Base-by-base conservation (phyloP, 2,888 invertebrate species). In the Tachystola acroxantha region DNA sequence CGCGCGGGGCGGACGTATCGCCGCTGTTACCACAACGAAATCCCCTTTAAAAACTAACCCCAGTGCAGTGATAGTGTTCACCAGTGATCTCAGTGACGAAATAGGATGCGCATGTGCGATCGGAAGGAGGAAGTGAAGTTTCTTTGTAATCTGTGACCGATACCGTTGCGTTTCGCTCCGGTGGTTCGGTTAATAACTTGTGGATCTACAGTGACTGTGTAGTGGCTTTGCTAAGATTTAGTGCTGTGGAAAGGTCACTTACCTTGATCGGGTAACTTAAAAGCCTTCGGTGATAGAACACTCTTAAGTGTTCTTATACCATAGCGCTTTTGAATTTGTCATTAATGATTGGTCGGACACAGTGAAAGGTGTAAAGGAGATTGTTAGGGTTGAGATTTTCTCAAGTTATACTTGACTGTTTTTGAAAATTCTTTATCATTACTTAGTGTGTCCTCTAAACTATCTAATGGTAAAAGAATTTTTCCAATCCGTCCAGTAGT, bases 161-260 rank as follows among this genome's bases (percentile, higher is more conserved):
- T 78, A 81, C 85, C 81, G 85, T 81, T 81, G 80, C 61, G 74
- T 65, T 62, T 59, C 77, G 84, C 78, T 78, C 66, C 74, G 78
- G 68, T 72, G 80, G 64, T 72, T 79, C 72, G 68, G 74, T 67
- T 84, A 80, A 81, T 77, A 80, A 74, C 61, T 16, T 24, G 67
- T 73, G 76, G 73, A 77, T 79, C 70, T 73, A 73, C 75, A 72
- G 78, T 78, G 61, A 54, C 61, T 62, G 69, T 70, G 65, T 71
- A 76, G 78, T 76, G 72, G 68, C 65, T 74, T 65, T 68, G 70
- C 77, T 67, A 75, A 82, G 81, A 80, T 79, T 74, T 78, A 76
- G 66, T 64, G 65, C 70, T 57, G 67, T 68, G 74, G 60, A 78
- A 78, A 81, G 84, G 78, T 82, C 81, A 79, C 80, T 77, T 81